Evolutionary conservation across 2,797 vertebrate genomes (phyloP).

Genomic region (Microctenopoma lineatum): DNA sequence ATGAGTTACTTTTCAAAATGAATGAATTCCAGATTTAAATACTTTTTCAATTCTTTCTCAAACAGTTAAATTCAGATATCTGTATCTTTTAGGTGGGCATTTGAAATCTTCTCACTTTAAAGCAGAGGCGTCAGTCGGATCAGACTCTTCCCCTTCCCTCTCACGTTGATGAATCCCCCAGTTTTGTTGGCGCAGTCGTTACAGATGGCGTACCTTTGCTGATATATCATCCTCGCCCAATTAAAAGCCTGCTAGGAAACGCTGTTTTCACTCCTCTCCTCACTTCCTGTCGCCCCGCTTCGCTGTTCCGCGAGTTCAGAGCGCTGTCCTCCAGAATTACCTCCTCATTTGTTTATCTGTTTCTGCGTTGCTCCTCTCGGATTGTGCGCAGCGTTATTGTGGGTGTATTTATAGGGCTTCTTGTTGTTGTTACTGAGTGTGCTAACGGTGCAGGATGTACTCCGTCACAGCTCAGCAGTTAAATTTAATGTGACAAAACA

Average conservation of each 20-base stretch:
- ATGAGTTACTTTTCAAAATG: no score
- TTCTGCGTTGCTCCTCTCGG: slow-evolving; percentile 33
- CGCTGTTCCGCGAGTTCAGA: slow-evolving; percentile 19
- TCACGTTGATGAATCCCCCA: neutral
- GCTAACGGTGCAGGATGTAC: slow-evolving; percentile 26
- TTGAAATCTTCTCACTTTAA: slow-evolving; percentile 13
- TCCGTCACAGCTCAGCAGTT: slow-evolving; percentile 37
- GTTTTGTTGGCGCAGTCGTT: slow-evolving; percentile 25
- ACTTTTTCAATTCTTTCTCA: no score
- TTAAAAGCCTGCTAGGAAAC: slow-evolving; percentile 55
- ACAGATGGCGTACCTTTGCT: slow-evolving; percentile 15
- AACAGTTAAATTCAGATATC: no score
- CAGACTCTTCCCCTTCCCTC: slow-evolving; percentile 3
- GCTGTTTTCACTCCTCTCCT: slow-evolving; percentile 32
- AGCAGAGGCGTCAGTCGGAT: slow-evolving; percentile 17
- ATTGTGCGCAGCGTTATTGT: slow-evolving; percentile 44
- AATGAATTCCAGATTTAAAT: no score
- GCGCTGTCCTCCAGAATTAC: slow-evolving; percentile 26
- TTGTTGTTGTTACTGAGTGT: slow-evolving; percentile 32
- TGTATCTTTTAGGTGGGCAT: no score
- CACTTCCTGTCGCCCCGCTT: slow-evolving; percentile 43
- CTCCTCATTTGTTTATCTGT: slow-evolving; percentile 55
- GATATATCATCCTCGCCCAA: slow-evolving; percentile 65
- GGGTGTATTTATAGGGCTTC: slow-evolving; percentile 64
- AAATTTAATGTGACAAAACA: slow-evolving; percentile 37